These are phyloP conservation scores for Dolichopus griseipennis DNA, from an alignment of 2,888 invertebrate genomes.

Conservation along the genomic window DNA sequence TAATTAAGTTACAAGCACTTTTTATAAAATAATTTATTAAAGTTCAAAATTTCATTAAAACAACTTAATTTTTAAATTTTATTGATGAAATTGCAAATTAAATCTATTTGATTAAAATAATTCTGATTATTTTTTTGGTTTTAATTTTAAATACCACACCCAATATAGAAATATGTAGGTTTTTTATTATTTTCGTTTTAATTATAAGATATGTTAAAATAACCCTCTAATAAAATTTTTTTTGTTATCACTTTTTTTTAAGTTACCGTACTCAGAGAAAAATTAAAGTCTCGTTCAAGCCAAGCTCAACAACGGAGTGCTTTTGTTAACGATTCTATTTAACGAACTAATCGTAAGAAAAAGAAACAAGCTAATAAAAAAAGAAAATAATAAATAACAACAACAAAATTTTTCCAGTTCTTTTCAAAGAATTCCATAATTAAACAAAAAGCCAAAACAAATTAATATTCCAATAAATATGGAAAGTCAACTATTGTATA, in stretches of 20 bases:
- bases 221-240: not conserved
- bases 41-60: not conserved
- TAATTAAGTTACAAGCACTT: not conserved
- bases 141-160: not conserved
- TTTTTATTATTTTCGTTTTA: not conserved
- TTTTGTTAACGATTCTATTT: not conserved
- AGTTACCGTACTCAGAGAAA: not conserved
- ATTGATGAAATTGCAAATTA: not conserved
- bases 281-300: not conserved
- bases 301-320: not conserved
- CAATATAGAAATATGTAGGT: not conserved
- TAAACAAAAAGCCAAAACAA: not conserved
- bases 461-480: not conserved
- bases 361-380: not conserved
- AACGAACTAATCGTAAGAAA: not conserved
- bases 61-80: not conserved
- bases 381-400: not conserved
- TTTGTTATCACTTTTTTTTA: not conserved
- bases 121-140: not conserved
- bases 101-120: not conserved
- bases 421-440: not conserved
- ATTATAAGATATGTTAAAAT: not conserved
- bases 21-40: not conserved
- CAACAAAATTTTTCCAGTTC: not conserved
- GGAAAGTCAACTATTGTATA: not conserved